These are phyloP conservation scores for Flexamia atlantica DNA, from an alignment of 2,888 invertebrate genomes.

Conservation along the genomic window DNA sequence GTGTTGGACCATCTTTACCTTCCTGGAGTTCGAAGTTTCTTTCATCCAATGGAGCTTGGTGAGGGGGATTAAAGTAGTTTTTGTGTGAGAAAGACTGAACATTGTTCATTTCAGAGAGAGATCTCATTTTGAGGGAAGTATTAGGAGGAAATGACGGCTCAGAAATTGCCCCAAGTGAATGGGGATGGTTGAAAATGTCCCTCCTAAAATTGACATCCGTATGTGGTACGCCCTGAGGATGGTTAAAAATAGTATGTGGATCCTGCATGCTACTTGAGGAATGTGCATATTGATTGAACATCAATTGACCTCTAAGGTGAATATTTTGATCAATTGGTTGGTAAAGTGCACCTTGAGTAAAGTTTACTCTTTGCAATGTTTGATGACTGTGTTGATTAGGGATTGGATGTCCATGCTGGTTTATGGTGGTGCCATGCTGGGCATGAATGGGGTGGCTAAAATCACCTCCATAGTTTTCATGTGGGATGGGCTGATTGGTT, in stretches of 20 bases:
- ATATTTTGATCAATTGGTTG: conserved; percentile 26
- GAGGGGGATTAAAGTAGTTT: neutral
- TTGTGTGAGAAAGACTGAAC: neutral
- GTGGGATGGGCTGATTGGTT: neutral
- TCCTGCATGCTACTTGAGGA: neutral
- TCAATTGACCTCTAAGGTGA: neutral
- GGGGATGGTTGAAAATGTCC: neutral
- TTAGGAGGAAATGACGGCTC: neutral
- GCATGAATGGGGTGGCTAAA: conserved; percentile 1
- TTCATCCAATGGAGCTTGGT: neutral
- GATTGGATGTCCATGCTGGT: conserved; percentile 4
- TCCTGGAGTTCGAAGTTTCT: neutral
- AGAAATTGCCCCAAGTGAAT: neutral
- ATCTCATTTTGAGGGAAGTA: neutral
- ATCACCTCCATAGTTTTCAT: neutral
- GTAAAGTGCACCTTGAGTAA: neutral
- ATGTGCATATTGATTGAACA: conserved; percentile 33
- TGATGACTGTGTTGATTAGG: neutral
- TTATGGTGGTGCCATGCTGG: neutral
- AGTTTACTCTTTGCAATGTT: neutral
- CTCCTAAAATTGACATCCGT: conserved; percentile 4
- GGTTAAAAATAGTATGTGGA: conserved; percentile 25
- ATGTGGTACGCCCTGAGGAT: neutral
- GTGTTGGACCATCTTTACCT: neutral
- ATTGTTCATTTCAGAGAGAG: neutral